Conservation (phyloP, 2,113 vertebrate species). For the Thamnophis sirtalis region DNA sequence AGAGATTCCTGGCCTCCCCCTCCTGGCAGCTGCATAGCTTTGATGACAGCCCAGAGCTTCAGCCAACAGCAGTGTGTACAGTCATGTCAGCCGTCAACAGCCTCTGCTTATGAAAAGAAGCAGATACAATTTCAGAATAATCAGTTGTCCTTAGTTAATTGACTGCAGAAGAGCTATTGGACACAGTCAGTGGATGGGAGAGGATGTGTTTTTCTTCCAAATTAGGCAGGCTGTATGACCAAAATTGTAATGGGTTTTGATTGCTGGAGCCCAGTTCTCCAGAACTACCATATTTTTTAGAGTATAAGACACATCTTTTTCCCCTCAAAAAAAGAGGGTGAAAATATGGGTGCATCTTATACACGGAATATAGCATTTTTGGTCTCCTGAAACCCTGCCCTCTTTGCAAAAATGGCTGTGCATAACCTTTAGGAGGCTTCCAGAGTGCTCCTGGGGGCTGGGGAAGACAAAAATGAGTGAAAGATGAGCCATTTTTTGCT, state of each 20-base stretch:
- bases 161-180: conserved; percentile 14
- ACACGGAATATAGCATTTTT: no score
- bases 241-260: background rate
- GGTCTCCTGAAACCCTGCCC: no score
- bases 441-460: no score
- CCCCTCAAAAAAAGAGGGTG: no score
- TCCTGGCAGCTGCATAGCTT: background rate
- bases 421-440: no score
- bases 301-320: no score
- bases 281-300: no score
- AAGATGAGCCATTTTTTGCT: no score
- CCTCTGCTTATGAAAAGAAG: background rate
- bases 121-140: background rate
- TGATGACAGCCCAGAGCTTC: background rate
- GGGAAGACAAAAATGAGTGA: no score
- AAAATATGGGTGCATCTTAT: no score
- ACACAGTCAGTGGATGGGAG: background rate
- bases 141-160: conserved; percentile 9
- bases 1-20: conserved; percentile 9
- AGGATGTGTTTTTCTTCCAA: background rate
- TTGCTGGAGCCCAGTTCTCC: background rate
- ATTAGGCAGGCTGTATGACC: background rate
- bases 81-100: background rate
- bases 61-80: background rate
- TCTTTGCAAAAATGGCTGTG: no score